These are phyloP conservation scores for Myripristis jacobus DNA, from an alignment of 2,797 vertebrate genomes.

Conservation along the genomic window DNA sequence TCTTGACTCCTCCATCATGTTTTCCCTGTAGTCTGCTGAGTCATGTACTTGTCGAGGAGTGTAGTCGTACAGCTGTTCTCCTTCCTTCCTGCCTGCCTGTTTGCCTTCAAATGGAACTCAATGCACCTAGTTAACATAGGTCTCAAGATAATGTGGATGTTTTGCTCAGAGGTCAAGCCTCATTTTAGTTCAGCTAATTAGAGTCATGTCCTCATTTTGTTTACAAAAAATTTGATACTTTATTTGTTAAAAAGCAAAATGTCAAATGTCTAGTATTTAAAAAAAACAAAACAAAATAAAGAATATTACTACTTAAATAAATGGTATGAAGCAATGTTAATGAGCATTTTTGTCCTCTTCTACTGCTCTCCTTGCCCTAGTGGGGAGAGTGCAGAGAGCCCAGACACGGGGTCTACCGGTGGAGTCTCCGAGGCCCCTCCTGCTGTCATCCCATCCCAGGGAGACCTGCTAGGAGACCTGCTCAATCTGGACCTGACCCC, in stretches of 20 bases:
- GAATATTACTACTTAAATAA: too few relatives aligned
- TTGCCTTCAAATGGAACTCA: constrained; percentile 6
- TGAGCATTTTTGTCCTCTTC: neutral
- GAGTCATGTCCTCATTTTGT: too few relatives aligned
- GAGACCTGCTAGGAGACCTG: constrained; percentile 93
- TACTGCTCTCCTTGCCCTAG: constrained; percentile 69
- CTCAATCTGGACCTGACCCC: constrained; percentile 95
- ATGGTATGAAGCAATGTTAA: neutral
- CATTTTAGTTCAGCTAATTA: neutral
- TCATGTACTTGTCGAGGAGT: constrained; percentile 3
- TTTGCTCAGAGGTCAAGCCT: neutral
- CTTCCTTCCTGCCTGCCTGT: constrained; percentile 9
- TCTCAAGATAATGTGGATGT: neutral
- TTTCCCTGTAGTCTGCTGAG: constrained; percentile 31
- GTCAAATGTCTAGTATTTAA: too few relatives aligned
- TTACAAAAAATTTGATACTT: too few relatives aligned
- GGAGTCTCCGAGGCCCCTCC: constrained; percentile 84
- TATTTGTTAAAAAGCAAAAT: too few relatives aligned
- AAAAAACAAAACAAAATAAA: too few relatives aligned
- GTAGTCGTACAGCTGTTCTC: constrained; percentile 7
- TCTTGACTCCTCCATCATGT: constrained; percentile 26
- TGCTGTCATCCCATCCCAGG: constrained; percentile 92
- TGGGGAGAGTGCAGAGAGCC: constrained; percentile 90
- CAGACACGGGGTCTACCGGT: constrained; percentile 80
- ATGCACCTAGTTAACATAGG: neutral